Conservation (phyloP, 1,140 invertebrate species). For the Pseudomyrmex pallidus region DNA sequence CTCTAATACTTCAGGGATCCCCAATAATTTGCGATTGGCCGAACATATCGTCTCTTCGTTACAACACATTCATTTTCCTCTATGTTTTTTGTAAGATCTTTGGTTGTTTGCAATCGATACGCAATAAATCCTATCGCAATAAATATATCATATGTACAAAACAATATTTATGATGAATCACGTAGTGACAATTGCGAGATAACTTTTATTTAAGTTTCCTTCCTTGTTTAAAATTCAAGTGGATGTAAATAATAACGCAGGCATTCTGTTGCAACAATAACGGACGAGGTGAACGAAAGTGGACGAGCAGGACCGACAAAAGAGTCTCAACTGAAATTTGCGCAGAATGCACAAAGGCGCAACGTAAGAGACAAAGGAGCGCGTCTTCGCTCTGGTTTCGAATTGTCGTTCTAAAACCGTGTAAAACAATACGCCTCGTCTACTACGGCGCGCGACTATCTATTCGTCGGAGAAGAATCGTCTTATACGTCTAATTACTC, state of each 20-base stretch:
- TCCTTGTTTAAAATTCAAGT: conserved; percentile 18
- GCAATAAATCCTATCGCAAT: no score
- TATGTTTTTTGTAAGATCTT: no score
- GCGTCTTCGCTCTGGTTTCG: conserved; percentile 51
- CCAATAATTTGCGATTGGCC: conserved; percentile 44
- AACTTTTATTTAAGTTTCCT: conserved; percentile 4
- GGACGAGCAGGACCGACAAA: conserved; percentile 1
- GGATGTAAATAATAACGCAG: conserved; percentile 28
- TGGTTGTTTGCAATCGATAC: no score
- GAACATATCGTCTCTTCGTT: conserved; percentile 34
- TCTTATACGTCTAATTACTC: conserved; percentile 64
- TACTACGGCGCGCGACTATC: conserved; percentile 33
- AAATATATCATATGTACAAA: no score
- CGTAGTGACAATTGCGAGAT: background rate
- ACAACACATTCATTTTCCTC: background rate
- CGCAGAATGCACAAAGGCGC: conserved; percentile 44
- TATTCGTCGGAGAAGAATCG: conserved; percentile 59
- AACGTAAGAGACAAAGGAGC: conserved; percentile 36
- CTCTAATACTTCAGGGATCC: conserved; percentile 53
- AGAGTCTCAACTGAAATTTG: conserved; percentile 50
- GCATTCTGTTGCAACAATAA: background rate
- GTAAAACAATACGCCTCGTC: conserved; percentile 47
- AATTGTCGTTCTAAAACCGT: conserved; percentile 51
- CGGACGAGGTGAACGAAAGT: conserved; percentile 18
- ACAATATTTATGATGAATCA: background rate